Conservation (phyloP, 2,113 vertebrate species). For the Gavia stellata region DNA sequence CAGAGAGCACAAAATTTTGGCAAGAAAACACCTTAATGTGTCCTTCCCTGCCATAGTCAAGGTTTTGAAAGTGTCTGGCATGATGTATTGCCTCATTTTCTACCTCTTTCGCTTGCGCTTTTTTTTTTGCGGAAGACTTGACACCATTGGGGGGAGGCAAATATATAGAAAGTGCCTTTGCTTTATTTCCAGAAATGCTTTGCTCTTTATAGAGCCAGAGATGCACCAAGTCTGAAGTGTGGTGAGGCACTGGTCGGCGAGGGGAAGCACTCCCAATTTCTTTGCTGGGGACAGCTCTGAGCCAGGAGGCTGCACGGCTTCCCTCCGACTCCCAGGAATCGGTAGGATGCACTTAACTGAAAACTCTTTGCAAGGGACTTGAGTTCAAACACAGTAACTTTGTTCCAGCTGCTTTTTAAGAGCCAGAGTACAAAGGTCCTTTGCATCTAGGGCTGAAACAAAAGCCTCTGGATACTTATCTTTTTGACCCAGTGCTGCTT, state of each 20-base stretch:
- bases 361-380: not conserved
- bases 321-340: not conserved
- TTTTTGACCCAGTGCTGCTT: not conserved
- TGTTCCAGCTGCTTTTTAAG: not conserved
- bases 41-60: not conserved
- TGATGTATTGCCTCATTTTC: slow-evolving; percentile 17
- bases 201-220: not conserved
- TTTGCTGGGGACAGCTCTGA: not conserved
- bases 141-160: not conserved
- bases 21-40: not conserved
- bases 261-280: not conserved
- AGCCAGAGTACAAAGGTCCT: not conserved
- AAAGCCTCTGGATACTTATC: not conserved
- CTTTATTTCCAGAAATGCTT: not conserved
- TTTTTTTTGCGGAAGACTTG: not conserved
- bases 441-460: not conserved
- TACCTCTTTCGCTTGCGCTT: not conserved
- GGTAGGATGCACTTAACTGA: not conserved
- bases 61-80: not conserved
- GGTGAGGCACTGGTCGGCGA: not conserved
- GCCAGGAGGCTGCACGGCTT: not conserved
- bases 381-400: not conserved
- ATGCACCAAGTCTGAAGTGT: not conserved
- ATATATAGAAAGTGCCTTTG: not conserved
- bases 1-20: not conserved